A percentile compares a stretch with the other conserved stretches of the same genome.
Conservation (phyloP, 2,113 vertebrate species). For the Bubalus kerabau region DNA sequence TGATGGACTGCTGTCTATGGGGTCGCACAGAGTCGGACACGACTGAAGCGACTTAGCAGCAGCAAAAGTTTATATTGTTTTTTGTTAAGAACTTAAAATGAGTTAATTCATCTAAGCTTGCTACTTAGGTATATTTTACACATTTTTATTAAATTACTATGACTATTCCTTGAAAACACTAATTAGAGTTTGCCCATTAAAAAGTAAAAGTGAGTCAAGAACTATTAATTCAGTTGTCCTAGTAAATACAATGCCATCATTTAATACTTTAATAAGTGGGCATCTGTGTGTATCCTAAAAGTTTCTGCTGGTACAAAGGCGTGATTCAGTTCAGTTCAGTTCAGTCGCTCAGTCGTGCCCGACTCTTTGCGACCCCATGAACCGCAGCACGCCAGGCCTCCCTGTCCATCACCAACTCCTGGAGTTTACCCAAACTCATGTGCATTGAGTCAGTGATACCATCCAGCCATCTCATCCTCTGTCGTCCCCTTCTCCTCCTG, state of each 20-base stretch:
- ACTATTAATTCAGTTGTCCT: neutral
- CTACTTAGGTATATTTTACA: neutral
- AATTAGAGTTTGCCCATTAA: neutral
- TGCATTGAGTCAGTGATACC: no score
- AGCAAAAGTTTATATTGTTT: neutral
- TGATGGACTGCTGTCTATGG: no score
- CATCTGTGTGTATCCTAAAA: neutral
- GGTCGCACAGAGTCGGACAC: no score
- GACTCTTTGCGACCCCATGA: no score
- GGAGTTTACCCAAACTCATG: no score
- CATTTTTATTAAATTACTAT: neutral
- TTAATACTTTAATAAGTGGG: neutral
- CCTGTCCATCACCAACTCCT: no score
- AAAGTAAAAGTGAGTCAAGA: neutral
- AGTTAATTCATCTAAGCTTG: neutral
- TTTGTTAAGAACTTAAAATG: neutral
- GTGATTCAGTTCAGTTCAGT: neutral
- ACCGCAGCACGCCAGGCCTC: no score
- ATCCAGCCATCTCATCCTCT: no score
- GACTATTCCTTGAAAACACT: neutral
- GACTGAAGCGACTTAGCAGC: no score
- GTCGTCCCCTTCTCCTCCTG: no score
- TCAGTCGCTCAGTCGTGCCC: no score
- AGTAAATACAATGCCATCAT: neutral
- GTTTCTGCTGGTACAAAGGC: neutral